Evolutionary conservation across 1,140 invertebrate genomes (phyloP).

Genomic region (Chionoecetes opilio): DNA sequence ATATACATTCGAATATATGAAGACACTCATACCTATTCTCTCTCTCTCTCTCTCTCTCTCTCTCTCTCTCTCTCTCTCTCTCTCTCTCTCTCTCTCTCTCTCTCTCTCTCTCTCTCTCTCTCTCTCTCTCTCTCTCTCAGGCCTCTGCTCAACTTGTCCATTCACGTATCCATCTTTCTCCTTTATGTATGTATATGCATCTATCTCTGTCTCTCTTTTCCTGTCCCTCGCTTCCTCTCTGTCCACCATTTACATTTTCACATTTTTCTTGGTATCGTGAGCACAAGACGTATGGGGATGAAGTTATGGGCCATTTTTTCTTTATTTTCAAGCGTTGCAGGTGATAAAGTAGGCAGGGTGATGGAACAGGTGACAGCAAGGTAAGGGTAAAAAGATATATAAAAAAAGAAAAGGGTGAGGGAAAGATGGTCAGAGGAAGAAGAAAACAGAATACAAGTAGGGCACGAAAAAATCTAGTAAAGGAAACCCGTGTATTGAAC

Average conservation of each 20-base stretch:
- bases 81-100: not conserved
- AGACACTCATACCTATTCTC: not conserved
- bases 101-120: not conserved
- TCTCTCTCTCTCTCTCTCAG: not conserved
- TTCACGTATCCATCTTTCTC: not conserved
- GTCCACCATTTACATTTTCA: not conserved
- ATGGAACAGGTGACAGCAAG: not conserved
- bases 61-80: not conserved
- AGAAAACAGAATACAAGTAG: too few relatives aligned
- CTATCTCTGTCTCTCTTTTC: not conserved
- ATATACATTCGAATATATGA: too few relatives aligned
- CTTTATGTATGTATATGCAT: slow-evolving; percentile 24
- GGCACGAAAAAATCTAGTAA: too few relatives aligned
- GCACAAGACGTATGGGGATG: not conserved
- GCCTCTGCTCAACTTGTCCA: too few relatives aligned
- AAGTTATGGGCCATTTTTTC: not conserved
- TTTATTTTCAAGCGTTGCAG: not conserved
- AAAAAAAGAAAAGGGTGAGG: not conserved
- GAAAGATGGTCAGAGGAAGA: too few relatives aligned
- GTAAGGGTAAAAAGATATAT: not conserved
- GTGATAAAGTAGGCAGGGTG: slow-evolving; percentile 1
- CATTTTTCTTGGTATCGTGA: not conserved
- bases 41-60: not conserved
- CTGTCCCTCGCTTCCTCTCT: slow-evolving; percentile 15
- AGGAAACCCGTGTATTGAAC: too few relatives aligned